Evolutionary conservation across 2,113 vertebrate species (phyloP).

Genomic region (Butorides virescens): DNA sequence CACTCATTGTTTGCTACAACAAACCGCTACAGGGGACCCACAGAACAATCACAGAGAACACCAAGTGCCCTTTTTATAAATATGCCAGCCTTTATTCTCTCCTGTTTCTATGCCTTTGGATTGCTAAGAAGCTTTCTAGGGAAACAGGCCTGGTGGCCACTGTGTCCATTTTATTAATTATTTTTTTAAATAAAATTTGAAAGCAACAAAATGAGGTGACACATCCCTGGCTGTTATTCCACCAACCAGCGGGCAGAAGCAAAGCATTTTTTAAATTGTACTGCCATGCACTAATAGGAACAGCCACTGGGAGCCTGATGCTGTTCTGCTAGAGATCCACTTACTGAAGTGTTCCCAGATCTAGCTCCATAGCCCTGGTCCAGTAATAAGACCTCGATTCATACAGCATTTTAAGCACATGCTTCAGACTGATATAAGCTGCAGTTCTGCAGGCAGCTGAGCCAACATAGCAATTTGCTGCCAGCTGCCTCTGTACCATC

Average conservation of each 20-base stretch:
- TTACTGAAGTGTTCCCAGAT: not conserved
- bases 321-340: not conserved
- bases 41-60: not conserved
- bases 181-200: not conserved
- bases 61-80: not conserved
- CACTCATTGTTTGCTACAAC: not conserved
- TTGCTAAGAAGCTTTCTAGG: not conserved
- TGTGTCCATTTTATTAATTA: not conserved
- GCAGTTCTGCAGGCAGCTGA: not conserved
- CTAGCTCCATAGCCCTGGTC: not conserved
- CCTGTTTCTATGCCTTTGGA: not conserved
- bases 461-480: not conserved
- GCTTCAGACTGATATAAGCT: not conserved
- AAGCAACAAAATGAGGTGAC: not conserved
- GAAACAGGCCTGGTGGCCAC: not conserved
- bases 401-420: not conserved
- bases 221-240: not conserved
- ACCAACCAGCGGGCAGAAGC: not conserved
- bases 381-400: not conserved
- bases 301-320: not conserved
- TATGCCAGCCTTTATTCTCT: not conserved
- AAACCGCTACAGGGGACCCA: not conserved
- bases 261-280: not conserved
- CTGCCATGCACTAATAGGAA: not conserved
- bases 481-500: not conserved